Base-by-base conservation (phyloP, 2,797 vertebrate species). In the Nannoperca obscura region DNA sequence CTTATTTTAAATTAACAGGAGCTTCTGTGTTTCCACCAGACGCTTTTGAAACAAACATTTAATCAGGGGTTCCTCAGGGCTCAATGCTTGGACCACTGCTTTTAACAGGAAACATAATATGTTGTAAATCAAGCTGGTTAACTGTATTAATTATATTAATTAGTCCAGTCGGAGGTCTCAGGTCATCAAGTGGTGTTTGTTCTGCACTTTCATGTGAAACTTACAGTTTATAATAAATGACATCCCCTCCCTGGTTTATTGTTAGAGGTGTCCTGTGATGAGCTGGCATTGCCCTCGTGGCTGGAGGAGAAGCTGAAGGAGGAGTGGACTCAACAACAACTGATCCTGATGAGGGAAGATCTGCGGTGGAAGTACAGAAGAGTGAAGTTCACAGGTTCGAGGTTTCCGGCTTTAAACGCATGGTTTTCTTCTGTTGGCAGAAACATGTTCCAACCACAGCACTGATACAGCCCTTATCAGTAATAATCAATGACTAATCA, bases 301-400 rank as follows among this genome's bases (percentile, higher is more conserved):
- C 64, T 96, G 27, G 93, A 96, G 82, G 72, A 93, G 19, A 80
- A 38, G 17, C 88, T 99, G 68, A 94, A 91, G 82, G 55, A 60
- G 11, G 94, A 95, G 46, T 99, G 97, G 98, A 84, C 89, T 0
- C 66, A 75, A 36, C 95, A 97, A 76, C 93, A 96, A 76, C 76
- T 88, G 55, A 0, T 92, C 42, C 93, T 99, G 15, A 90, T 93
- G 64, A 88, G 49, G 0, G 96, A 98, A 55, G 92, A 95, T 2
- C 80, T 88, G 60, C 3, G 81, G 74, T 92, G 88, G 49, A 93
- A 91, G 53, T 96, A 94, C 89, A 91, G 78, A 40, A 94, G 91
- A 19, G 90, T 90, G 7, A 94, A 95, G 52, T 98, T 97, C 80
- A 97, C 98, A 92, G 95, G 98, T 99, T 49, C 0, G 30, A 27